A percentile compares a stretch with the other conserved stretches of the same genome.
Evolutionary conservation across 1,140 invertebrate species (phyloP).

Genomic region (Drosophila prosaltans): DNA sequence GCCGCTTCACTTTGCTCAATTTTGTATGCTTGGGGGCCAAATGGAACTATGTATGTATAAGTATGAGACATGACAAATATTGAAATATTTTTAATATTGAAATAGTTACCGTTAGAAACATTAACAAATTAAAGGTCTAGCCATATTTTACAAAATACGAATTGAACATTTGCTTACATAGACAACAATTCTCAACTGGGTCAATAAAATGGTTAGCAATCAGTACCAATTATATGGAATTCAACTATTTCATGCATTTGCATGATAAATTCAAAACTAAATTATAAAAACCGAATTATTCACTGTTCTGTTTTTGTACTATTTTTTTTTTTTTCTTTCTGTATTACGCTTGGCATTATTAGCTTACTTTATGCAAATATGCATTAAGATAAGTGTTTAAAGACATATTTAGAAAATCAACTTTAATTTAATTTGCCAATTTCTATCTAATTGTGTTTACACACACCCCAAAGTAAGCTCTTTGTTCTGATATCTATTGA

Average conservation of each 20-base stretch:
- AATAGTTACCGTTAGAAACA: not conserved
- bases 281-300: too few species aligned
- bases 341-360: too few species aligned
- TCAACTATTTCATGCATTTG: too few species aligned
- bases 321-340: too few species aligned
- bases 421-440: not conserved
- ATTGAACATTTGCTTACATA: not conserved
- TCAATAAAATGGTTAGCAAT: too few species aligned
- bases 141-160: not conserved
- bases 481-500: constrained; percentile 1
- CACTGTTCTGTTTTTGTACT: too few species aligned
- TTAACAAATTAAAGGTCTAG: not conserved
- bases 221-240: too few species aligned
- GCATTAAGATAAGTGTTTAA: too few species aligned
- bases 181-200: too few species aligned
- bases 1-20: constrained; percentile 43
- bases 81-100: constrained; percentile 41
- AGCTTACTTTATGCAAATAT: too few species aligned
- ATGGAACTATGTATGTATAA: constrained; percentile 8
- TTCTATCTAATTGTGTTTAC: constrained; percentile 3
- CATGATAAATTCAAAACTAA: too few species aligned
- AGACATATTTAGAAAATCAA: too few species aligned
- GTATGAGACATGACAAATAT: constrained; percentile 17
- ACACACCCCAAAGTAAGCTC: constrained; percentile 4
- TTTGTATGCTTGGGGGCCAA: constrained; percentile 33